Conservation (phyloP, 2,797 vertebrate genomes). For the Melanogrammus aeglefinus region DNA sequence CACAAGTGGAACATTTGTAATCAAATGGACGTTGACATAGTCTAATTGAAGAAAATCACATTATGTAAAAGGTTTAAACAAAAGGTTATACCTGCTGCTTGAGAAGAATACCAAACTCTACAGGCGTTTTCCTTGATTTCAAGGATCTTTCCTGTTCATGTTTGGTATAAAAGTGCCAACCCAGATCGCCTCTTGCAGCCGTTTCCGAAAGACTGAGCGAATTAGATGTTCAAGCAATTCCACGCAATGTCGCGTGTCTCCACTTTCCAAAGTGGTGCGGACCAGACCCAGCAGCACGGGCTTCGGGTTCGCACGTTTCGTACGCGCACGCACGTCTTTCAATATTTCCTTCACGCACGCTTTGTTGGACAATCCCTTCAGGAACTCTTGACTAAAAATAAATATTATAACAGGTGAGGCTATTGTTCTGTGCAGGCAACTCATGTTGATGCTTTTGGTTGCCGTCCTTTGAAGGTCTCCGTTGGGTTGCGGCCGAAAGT, state of each 20-base stretch:
- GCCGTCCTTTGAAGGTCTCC: constrained; percentile 33
- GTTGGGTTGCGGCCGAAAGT: background rate
- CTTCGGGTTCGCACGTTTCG: constrained; percentile 41
- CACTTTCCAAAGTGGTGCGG: constrained; percentile 43
- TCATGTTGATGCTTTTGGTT: constrained; percentile 26
- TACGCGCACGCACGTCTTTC: constrained; percentile 70
- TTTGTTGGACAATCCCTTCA: constrained; percentile 38
- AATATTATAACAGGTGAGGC: constrained; percentile 68
- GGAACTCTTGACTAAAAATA: constrained; percentile 67
- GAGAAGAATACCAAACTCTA: constrained; percentile 60
- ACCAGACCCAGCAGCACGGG: constrained; percentile 75
- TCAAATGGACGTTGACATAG: background rate
- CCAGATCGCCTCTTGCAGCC: constrained; percentile 69
- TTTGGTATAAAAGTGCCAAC: constrained; percentile 67
- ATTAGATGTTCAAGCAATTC: constrained; percentile 60
- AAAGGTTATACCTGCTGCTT: constrained; percentile 63
- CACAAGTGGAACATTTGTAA: background rate
- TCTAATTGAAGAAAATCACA: background rate
- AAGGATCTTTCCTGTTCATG: constrained; percentile 38
- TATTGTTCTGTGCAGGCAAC: constrained; percentile 55
- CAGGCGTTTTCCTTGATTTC: constrained; percentile 68
- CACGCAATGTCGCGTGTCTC: constrained; percentile 48
- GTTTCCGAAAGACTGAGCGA: constrained; percentile 67
- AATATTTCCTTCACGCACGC: constrained; percentile 67
- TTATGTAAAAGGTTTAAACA: background rate